phyloP scores from a whole-genome alignment of 1,140 invertebrate species.

The Caenorhabditis briggsae region DNA sequence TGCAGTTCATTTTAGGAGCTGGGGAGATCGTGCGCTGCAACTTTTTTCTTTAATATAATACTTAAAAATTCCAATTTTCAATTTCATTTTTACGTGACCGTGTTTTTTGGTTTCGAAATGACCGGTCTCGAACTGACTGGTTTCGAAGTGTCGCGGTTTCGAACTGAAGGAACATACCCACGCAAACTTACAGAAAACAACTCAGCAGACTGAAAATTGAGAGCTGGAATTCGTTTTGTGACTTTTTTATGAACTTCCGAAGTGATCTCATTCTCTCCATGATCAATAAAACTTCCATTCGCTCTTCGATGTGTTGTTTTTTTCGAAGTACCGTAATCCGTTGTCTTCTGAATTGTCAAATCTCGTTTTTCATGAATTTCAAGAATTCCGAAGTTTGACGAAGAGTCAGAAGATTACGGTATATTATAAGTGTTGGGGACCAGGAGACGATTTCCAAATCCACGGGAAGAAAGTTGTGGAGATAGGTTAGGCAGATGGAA shows the following conservation, averaged over 20 bases:
- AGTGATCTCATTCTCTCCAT: not conserved
- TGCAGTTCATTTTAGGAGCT: too few relatives aligned
- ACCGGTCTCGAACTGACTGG: too few relatives aligned
- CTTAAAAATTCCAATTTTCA: too few relatives aligned
- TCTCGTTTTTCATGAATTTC: constrained; percentile 29
- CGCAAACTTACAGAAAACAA: not conserved
- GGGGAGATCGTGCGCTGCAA: too few relatives aligned
- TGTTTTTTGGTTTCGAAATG: too few relatives aligned
- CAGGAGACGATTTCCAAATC: constrained; percentile 23
- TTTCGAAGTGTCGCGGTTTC: too few relatives aligned
- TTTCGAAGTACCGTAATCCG: not conserved
- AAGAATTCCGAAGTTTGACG: not conserved
- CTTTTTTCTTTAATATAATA: too few relatives aligned
- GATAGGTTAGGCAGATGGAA: constrained; percentile 18
- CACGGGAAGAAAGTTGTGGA: constrained; percentile 25
- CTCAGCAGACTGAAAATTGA: constrained; percentile 6
- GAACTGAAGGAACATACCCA: too few relatives aligned
- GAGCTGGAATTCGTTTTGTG: not conserved
- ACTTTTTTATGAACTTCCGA: not conserved
- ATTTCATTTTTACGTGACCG: too few relatives aligned
- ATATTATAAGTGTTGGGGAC: constrained; percentile 4
- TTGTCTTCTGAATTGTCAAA: not conserved
- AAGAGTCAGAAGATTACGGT: constrained; percentile 6
- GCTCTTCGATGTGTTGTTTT: constrained; percentile 20
- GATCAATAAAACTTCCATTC: constrained; percentile 9